These are phyloP conservation scores for Aspiorhynchus laticeps DNA, from an alignment of 2,113 vertebrate species.

Conservation along the genomic window DNA sequence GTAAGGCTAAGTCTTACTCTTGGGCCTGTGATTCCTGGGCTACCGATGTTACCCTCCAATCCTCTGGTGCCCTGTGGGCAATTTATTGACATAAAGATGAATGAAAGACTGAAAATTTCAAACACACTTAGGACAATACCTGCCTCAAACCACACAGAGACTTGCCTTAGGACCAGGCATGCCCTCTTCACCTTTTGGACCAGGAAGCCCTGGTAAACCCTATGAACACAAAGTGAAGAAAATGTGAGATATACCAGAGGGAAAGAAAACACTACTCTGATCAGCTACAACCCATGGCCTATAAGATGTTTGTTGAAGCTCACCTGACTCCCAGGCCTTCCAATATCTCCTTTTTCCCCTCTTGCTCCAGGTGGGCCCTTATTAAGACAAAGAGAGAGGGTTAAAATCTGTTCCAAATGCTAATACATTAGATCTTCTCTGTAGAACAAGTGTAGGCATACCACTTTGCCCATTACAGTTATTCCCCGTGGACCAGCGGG, in stretches of 20 bases:
- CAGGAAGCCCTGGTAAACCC: slow-evolving; percentile 86
- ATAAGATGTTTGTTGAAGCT: slow-evolving; percentile 1
- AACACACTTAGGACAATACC: too few species aligned
- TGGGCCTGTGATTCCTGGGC: slow-evolving; percentile 83
- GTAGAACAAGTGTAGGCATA: slow-evolving; percentile 62
- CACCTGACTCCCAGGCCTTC: slow-evolving; percentile 86
- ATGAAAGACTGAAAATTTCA: slow-evolving; percentile 6
- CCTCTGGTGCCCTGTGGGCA: slow-evolving; percentile 85
- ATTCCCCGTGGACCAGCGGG: slow-evolving; percentile 83
- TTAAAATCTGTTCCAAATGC: background rate
- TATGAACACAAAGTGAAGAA: slow-evolving; percentile 60
- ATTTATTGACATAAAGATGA: slow-evolving; percentile 47
- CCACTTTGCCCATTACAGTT: slow-evolving; percentile 83
- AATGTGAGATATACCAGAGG: background rate
- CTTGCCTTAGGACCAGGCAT: slow-evolving; percentile 83
- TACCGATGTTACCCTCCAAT: slow-evolving; percentile 84
- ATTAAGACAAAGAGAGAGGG: slow-evolving; percentile 26
- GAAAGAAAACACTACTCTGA: too few species aligned
- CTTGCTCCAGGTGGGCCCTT: slow-evolving; percentile 91
- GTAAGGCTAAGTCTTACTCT: slow-evolving; percentile 76
- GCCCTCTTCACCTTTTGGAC: slow-evolving; percentile 83
- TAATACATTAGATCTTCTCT: background rate
- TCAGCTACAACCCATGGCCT: background rate
- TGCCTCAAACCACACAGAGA: background rate
- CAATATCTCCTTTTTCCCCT: slow-evolving; percentile 88